Evolutionary conservation across 2,888 invertebrate genomes (phyloP).

Genomic region (Odiellus spinosus): DNA sequence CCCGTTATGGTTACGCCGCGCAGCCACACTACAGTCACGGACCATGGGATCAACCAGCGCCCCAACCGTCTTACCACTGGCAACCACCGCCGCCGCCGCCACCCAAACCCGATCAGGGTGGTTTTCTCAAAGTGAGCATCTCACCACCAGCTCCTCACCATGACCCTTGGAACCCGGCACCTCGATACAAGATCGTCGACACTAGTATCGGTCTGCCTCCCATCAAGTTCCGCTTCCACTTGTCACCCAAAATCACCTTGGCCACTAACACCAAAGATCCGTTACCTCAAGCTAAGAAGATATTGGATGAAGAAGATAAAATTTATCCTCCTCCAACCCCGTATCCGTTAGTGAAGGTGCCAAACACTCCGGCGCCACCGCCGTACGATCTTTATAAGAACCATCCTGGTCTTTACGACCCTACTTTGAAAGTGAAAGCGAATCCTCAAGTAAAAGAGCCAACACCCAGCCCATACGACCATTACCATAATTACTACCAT

Average conservation of each 20-base stretch:
- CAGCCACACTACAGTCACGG: no score
- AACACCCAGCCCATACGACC: background rate
- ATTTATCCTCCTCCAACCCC: constrained; percentile 14
- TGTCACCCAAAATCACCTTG: constrained; percentile 16
- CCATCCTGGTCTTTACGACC: constrained; percentile 11
- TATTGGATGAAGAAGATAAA: constrained; percentile 12
- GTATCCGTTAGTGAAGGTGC: constrained; percentile 1
- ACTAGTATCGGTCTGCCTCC: constrained; percentile 14
- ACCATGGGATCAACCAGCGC: no score
- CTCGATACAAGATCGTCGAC: constrained; percentile 14
- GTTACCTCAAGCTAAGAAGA: constrained; percentile 12
- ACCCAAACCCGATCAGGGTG: no score
- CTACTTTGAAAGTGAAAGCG: constrained; percentile 12
- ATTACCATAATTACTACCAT: background rate
- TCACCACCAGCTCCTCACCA: no score
- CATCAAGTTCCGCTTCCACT: constrained; percentile 17
- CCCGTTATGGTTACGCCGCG: no score
- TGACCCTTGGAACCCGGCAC: constrained; percentile 6
- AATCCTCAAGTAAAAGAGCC: background rate
- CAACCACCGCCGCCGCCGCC: no score
- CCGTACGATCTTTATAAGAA: background rate
- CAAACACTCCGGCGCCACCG: constrained; percentile 11
- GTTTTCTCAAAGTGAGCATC: no score
- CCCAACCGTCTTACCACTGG: no score
- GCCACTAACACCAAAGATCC: constrained; percentile 17